Evolutionary conservation across 1,140 invertebrate species (phyloP), one percentile per base, ranked within the genome.

Genomic region (Geopemphigus sp.): DNA sequence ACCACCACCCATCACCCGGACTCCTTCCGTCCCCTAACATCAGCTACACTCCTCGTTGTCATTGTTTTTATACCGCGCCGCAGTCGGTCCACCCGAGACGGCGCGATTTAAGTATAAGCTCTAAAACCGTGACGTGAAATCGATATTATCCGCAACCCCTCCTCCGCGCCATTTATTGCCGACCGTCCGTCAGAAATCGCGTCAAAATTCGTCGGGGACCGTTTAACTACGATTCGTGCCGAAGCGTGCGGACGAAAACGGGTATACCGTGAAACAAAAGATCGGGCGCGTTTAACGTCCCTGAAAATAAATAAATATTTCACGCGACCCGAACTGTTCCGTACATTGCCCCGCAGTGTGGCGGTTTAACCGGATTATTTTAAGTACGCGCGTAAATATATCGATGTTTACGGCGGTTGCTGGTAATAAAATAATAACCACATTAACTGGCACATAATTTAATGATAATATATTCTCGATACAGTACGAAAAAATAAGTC

Each of bases 71-170:
- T 68, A 50, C 6, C 45, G 1, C 26, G 17, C 26, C 14, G 15
- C 50, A 72, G 45, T 68, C 45, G 22, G 45, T 68, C 14, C 39
- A 8, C 22, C 22, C 14, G 45, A 54, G 47, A 72, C 47, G 47
- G 54, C 47, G n/a, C 68, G 50, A 72, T 53, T 72, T 72, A 54
- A 72, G 68, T 72, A 50, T 50, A 72, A 53, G 68, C 68, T 72
- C 50, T 29, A 29, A 72, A 29, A 72, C 24, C 47, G 24, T 72
- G 68, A 72, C 68, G 68, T 32, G 68, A 72, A 72, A 72, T 72
- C 68, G 50, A 72, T 72, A 72, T 53, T 17, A 24, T 54, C 17
- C 24, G 39, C 39, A 32, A 14, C 12, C 22, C 11, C 14, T 17
- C 39, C 22, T 8, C 6, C 54, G 5, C n/a, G n/a, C n/a, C 0